These are phyloP conservation scores for Aphaenogaster ashmeadi DNA, from an alignment of 1,140 invertebrate genomes.

Conservation along the genomic window DNA sequence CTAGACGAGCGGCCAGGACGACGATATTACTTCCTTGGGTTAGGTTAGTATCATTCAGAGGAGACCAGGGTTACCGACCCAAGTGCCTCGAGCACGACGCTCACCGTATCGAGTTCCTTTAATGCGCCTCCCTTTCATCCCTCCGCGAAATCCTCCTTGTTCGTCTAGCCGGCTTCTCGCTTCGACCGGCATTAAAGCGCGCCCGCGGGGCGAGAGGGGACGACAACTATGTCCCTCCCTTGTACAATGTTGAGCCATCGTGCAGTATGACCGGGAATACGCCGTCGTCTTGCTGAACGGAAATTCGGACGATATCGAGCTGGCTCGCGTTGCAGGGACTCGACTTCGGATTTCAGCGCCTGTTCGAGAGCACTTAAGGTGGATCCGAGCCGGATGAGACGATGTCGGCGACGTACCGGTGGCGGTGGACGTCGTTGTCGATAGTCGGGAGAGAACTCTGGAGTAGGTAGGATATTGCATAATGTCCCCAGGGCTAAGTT, in stretches of 20 bases:
- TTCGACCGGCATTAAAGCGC: slow-evolving; percentile 63
- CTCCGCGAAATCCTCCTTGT: slow-evolving; percentile 43
- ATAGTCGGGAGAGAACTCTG: slow-evolving; percentile 60
- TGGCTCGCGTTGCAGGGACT: neutral
- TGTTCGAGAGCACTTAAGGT: slow-evolving; percentile 70
- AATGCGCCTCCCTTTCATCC: slow-evolving; percentile 37
- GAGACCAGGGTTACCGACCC: slow-evolving; percentile 78
- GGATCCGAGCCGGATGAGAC: slow-evolving; percentile 61
- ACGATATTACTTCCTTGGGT: slow-evolving; percentile 79
- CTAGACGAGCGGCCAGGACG: slow-evolving; percentile 70
- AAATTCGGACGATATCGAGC: slow-evolving; percentile 73
- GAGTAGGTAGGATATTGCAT: slow-evolving; percentile 70
- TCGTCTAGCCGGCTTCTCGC: slow-evolving; percentile 14
- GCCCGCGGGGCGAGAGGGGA: neutral
- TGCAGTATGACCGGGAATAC: slow-evolving; percentile 39
- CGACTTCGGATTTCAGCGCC: slow-evolving; percentile 52
- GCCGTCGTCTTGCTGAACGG: slow-evolving; percentile 57
- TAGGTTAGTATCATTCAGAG: slow-evolving; percentile 74
- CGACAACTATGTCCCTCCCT: slow-evolving; percentile 46
- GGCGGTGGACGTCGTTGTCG: slow-evolving; percentile 64
- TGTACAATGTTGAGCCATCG: slow-evolving; percentile 56
- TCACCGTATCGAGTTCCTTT: slow-evolving; percentile 57
- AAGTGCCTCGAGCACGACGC: slow-evolving; percentile 64
- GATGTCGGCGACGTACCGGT: slow-evolving; percentile 48
- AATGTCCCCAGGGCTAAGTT: slow-evolving; percentile 69